phyloP scores from a whole-genome alignment of 2,797 vertebrate genomes.

The Anableps anableps region DNA sequence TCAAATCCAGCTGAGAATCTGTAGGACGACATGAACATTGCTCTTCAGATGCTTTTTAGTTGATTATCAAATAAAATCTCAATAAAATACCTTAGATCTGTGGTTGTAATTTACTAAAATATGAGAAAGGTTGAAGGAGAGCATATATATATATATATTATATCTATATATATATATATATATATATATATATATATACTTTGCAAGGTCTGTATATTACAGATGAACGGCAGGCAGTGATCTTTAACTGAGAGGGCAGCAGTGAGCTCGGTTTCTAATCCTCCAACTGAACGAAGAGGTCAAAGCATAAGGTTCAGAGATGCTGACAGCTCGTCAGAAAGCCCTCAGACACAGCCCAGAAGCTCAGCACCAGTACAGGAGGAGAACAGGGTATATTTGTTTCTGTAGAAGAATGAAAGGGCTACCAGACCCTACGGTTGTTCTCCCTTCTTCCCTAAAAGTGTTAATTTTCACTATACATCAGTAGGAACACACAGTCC shows the following conservation, averaged over 20 bases:
- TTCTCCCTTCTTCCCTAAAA: conserved; percentile 14
- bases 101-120: not conserved
- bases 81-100: not conserved
- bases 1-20: conserved; percentile 2
- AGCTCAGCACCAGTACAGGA: conserved; percentile 23
- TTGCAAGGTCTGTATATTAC: conserved; percentile 4
- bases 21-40: not conserved
- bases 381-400: conserved; percentile 11
- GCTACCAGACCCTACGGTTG: conserved; percentile 2
- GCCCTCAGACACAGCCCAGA: conserved; percentile 49
- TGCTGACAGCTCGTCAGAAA: conserved; percentile 75
- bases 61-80: not conserved
- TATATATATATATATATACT: too few species aligned
- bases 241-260: conserved; percentile 47
- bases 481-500: conserved; percentile 10
- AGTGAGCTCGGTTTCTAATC: conserved; percentile 52
- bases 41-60: not conserved
- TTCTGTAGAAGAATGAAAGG: conserved; percentile 24
- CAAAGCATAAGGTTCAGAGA: conserved; percentile 45
- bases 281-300: conserved; percentile 49
- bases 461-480: conserved; percentile 7
- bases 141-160: too few species aligned
- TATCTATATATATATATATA: too few species aligned
- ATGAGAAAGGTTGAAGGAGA: not conserved
- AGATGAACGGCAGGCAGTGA: conserved; percentile 23